Evolutionary conservation across 2,113 vertebrate genomes (phyloP).

Genomic region (Tetraodon nigroviridis): DNA sequence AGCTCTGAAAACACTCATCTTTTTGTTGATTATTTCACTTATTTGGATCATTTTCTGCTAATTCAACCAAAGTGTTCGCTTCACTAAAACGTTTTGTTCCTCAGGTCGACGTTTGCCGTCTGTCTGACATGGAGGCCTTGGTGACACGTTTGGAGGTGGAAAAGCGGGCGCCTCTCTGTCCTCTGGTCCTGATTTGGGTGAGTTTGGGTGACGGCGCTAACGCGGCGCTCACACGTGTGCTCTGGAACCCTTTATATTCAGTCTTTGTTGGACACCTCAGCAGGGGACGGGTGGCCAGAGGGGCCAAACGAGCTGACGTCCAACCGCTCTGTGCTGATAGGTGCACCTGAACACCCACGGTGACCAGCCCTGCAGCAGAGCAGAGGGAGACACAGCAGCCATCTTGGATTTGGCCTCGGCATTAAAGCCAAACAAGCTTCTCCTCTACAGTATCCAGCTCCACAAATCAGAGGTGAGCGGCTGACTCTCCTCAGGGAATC

Average conservation of each 20-base stretch:
- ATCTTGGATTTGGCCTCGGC: constrained; percentile 56
- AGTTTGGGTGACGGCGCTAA: constrained; percentile 24
- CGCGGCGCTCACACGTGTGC: not conserved
- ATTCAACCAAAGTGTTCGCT: not conserved
- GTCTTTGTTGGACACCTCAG: constrained; percentile 15
- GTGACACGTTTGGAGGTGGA: constrained; percentile 43
- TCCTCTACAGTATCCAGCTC: constrained; percentile 70
- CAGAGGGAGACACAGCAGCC: constrained; percentile 21
- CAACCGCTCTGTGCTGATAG: constrained; percentile 55
- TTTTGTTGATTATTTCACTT: no score
- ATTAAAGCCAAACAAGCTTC: constrained; percentile 61
- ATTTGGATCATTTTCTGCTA: not conserved
- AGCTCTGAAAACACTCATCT: no score
- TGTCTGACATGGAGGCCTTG: constrained; percentile 44
- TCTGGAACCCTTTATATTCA: not conserved
- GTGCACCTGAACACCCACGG: constrained; percentile 55
- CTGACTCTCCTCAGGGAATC: not conserved
- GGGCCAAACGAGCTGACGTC: no score
- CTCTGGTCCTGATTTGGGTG: constrained; percentile 71
- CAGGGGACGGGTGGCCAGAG: no score
- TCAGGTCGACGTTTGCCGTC: constrained; percentile 42
- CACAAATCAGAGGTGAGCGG: constrained; percentile 62
- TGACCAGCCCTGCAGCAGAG: constrained; percentile 22
- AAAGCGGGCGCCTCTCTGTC: constrained; percentile 56
- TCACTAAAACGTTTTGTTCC: not conserved